These are phyloP conservation scores for Phoxinus phoxinus DNA, from an alignment of 2,113 vertebrate genomes.

Conservation along the genomic window DNA sequence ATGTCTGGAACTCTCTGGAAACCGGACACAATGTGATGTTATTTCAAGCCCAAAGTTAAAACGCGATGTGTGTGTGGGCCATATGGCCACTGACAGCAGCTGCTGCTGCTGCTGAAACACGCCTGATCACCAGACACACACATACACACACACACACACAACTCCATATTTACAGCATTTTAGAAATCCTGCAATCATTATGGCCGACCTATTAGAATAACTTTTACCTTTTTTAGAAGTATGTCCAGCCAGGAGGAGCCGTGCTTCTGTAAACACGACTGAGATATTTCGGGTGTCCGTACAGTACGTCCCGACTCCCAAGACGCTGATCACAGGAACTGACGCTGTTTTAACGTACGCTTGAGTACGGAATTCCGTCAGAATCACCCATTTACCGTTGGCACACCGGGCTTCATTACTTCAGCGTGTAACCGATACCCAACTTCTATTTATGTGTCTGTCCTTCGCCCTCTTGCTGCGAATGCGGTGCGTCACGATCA, in stretches of 20 bases:
- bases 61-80: slow-evolving; percentile 42
- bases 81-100: slow-evolving; percentile 71
- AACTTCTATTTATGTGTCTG: slow-evolving; percentile 47
- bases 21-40: slow-evolving; percentile 59
- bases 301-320: slow-evolving; percentile 33
- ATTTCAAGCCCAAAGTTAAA: slow-evolving; percentile 66
- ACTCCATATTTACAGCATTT: not conserved
- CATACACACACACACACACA: not conserved
- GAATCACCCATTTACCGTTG: not conserved
- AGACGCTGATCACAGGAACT: slow-evolving; percentile 24
- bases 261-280: slow-evolving; percentile 43
- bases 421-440: slow-evolving; percentile 14
- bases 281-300: slow-evolving; percentile 22
- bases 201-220: slow-evolving; percentile 3
- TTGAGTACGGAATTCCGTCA: not conserved
- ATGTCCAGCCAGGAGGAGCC: slow-evolving; percentile 27
- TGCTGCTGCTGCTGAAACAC: slow-evolving; percentile 58
- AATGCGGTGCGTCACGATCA: slow-evolving; percentile 69
- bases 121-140: not conserved
- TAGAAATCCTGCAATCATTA: not conserved
- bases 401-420: slow-evolving; percentile 35
- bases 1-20: slow-evolving; percentile 54
- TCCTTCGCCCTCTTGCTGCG: slow-evolving; percentile 13
- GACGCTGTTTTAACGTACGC: slow-evolving; percentile 7
- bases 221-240: slow-evolving; percentile 54